phyloP scores from a whole-genome alignment of 2,113 vertebrate genomes.

The Peromyscus maniculatus region DNA sequence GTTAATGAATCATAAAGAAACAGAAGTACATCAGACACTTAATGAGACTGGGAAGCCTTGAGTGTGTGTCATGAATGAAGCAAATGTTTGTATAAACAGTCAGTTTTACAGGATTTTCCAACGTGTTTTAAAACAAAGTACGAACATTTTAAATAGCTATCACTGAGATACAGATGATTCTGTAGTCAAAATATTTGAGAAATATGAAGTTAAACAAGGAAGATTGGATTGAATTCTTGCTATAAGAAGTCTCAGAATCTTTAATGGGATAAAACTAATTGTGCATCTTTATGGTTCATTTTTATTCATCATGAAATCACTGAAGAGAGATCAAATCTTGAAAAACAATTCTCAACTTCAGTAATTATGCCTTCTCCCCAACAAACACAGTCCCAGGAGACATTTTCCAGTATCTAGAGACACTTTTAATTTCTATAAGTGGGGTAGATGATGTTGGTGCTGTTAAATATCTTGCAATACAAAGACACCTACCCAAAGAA shows the following conservation, averaged over 20 bases:
- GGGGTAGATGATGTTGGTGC: neutral
- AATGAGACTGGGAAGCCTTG: neutral
- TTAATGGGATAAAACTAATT: conserved; percentile 46
- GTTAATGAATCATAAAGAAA: neutral
- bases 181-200: conserved; percentile 66
- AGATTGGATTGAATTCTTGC: conserved; percentile 35
- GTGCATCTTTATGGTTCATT: neutral
- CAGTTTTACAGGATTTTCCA: neutral
- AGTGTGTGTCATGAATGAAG: neutral
- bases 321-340: neutral
- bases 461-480: neutral
- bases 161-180: conserved; percentile 46
- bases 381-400: neutral
- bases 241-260: neutral
- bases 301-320: neutral
- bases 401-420: neutral
- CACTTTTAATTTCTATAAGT: neutral
- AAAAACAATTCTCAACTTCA: neutral
- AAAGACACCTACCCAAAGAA: neutral
- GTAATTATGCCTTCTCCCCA: too few relatives aligned
- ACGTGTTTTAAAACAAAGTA: conserved; percentile 46
- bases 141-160: conserved; percentile 44
- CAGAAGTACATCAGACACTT: neutral
- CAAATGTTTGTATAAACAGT: conserved; percentile 20
- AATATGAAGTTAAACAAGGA: conserved; percentile 61